phyloP scores from a whole-genome alignment of 1,140 invertebrate species.

The Babylonia areolata region DNA sequence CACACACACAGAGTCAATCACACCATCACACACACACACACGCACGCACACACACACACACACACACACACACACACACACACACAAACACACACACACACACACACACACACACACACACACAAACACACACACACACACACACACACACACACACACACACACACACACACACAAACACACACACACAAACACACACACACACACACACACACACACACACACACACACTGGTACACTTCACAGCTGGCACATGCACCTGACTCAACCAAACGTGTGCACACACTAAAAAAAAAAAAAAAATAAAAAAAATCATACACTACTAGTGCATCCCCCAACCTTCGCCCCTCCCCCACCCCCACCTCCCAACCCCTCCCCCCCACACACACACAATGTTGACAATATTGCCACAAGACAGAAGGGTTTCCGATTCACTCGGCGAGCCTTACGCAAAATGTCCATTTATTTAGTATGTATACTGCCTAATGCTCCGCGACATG shows the following conservation, averaged over 20 bases:
- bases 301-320: no score
- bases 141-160: not conserved
- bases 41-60: not conserved
- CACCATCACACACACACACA: not conserved
- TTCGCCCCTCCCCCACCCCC: not conserved
- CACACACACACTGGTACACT: not conserved
- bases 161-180: conserved; percentile 2
- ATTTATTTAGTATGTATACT: not conserved
- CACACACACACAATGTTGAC: no score
- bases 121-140: not conserved
- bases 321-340: no score
- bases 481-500: not conserved
- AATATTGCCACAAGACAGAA: no score
- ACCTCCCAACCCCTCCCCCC: not conserved
- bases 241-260: not conserved
- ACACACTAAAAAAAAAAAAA: not conserved
- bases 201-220: not conserved
- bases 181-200: not conserved
- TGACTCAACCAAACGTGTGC: not conserved
- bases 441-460: not conserved
- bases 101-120: not conserved
- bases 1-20: not conserved
- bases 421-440: no score
- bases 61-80: not conserved
- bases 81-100: not conserved